These are phyloP conservation scores for Syncerus caffer DNA, from an alignment of 2,797 vertebrate genomes.

Conservation along the genomic window DNA sequence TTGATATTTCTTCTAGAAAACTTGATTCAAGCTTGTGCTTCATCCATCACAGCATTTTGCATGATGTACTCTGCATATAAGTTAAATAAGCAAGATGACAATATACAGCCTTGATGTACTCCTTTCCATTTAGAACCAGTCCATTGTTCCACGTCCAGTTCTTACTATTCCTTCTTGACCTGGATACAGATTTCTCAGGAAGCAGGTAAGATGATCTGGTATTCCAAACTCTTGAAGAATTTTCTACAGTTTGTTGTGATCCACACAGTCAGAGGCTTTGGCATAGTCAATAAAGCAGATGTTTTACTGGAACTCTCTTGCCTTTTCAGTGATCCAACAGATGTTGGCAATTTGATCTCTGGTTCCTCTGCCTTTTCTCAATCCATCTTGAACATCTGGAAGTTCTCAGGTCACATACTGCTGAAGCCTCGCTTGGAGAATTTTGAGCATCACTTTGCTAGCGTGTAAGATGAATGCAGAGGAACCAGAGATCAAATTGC, in stretches of 20 bases:
- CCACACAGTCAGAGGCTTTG: neutral
- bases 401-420: neutral
- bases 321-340: neutral
- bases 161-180: neutral
- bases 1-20: neutral
- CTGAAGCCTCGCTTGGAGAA: neutral
- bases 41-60: neutral
- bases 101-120: neutral
- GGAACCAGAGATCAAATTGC: too few species aligned
- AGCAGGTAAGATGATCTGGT: neutral
- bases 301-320: neutral
- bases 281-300: neutral
- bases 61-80: neutral
- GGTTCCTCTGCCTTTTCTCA: neutral
- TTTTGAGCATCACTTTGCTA: neutral
- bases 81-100: neutral
- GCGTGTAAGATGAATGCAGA: neutral
- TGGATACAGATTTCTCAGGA: neutral
- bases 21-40: neutral
- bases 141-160: neutral
- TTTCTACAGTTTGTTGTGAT: neutral
- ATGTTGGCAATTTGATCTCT: neutral
- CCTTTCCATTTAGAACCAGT: neutral
- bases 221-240: neutral
- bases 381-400: neutral